Base-by-base conservation (phyloP, 2,113 vertebrate species). In the Psettodes erumei region DNA sequence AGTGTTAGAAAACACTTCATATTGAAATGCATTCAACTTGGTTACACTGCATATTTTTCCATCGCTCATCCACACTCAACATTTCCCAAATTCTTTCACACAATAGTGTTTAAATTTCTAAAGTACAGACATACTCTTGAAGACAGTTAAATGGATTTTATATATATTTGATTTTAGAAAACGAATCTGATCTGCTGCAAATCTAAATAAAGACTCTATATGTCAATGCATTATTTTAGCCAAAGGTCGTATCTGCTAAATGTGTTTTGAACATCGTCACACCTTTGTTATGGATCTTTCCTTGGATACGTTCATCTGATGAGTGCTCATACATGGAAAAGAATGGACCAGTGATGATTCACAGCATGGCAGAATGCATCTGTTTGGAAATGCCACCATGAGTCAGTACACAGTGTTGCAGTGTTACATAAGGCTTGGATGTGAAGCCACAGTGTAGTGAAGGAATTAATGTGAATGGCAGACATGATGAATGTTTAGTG, bases 291-390 rank as follows among this genome's bases (percentile, higher is more conserved):
- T 51, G 23, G 77, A 55, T 68, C 30, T 47, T 5, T 15, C 16
- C 37, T 66, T 45, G 13, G 25, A 43, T 7, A 18, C 13, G n/a
- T n/a, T 18, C 9, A 18, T 28, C 28, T 38, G 18, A 11, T 56
- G 32, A 27, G 4, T 42, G 30, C 3, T 40, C 47, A 40, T 30
- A 15, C 7, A 15, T 33, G 8, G 23, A 43, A 37, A 56, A 69
- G 30, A 76, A 60, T 58, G 33, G 63, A 66, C 60, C 25, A 67
- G 0, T 43, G 28, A 48, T 69, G 79, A 76, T 13, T 76, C 65
- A 85, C 37, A 19, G 37, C 7, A 8, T 6, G 21, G 3, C 33
- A 43, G n/a, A 62, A 28, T n/a, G 5, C 47, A 3, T 9, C 32
- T 42, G 19, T 71, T 69, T 59, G 60, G 62, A 66, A 72, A 82